phyloP scores from a whole-genome alignment of 2,797 vertebrate genomes.

The Pyrrhura leucotis region DNA sequence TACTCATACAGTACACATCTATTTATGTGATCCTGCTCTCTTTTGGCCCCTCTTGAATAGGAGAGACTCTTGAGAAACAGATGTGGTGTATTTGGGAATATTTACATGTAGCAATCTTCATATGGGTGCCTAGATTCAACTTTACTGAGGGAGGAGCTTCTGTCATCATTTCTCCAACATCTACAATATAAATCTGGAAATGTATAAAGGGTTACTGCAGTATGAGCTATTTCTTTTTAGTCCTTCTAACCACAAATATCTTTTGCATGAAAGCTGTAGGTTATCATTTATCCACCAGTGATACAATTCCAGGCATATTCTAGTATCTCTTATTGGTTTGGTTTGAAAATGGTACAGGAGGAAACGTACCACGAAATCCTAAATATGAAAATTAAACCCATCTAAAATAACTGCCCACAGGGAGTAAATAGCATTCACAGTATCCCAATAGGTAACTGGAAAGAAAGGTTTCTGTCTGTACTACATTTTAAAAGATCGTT shows the following conservation, averaged over 20 bases:
- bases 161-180: neutral
- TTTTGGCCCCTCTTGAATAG: neutral
- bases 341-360: neutral
- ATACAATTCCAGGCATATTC: neutral
- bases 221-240: neutral
- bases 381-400: neutral
- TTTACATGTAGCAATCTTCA: neutral
- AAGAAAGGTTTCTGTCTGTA: neutral
- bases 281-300: neutral
- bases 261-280: neutral
- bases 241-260: neutral
- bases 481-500: neutral
- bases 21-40: neutral
- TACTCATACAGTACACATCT: neutral
- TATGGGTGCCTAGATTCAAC: neutral
- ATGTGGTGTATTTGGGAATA: neutral
- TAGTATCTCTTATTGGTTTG: neutral
- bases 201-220: neutral
- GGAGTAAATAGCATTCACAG: neutral
- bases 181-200: neutral
- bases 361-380: neutral
- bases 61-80: neutral
- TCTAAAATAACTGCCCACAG: neutral
- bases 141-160: neutral
- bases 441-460: neutral